Conservation (phyloP, 2,888 invertebrate species). For the Gymnosoma rotundatum region DNA sequence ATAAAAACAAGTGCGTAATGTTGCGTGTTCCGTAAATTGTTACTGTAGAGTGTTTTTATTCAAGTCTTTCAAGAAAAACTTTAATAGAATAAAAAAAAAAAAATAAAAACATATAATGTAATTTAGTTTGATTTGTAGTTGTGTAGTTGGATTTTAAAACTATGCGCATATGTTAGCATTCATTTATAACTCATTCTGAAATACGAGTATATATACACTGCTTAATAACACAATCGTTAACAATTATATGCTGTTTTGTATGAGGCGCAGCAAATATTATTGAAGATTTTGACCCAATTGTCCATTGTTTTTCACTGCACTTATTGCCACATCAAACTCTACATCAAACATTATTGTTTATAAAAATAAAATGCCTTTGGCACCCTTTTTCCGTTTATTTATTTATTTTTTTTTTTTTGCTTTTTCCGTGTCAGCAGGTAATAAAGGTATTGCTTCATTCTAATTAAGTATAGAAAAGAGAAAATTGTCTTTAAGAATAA, state of each 20-base stretch:
- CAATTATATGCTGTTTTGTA: conserved; percentile 23
- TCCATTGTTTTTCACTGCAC: conserved; percentile 45
- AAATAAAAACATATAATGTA: conserved; percentile 49
- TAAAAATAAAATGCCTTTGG: conserved; percentile 52
- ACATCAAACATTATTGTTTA: neutral
- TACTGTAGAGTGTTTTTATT: conserved; percentile 1
- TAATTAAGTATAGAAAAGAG: neutral
- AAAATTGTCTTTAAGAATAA: neutral
- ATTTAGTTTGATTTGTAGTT: conserved; percentile 68
- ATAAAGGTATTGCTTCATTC: conserved; percentile 1
- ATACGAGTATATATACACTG: conserved; percentile 19
- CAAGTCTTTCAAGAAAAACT: conserved; percentile 36
- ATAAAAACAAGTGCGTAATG: conserved; percentile 64
- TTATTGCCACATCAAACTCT: conserved; percentile 29
- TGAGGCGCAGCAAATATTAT: conserved; percentile 47
- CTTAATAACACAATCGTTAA: conserved; percentile 16
- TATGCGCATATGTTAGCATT: conserved; percentile 69
- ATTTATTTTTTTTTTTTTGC: neutral
- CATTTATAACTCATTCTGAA: conserved; percentile 44
- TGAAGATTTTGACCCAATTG: conserved; percentile 67
- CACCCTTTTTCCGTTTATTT: conserved; percentile 45
- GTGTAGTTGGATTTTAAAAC: conserved; percentile 57
- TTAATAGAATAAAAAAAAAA: conserved; percentile 2
- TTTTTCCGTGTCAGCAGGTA: neutral
- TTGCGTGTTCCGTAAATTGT: conserved; percentile 64